These are phyloP conservation scores for Oryzias javanicus DNA, from an alignment of 2,113 vertebrate species.

Conservation along the genomic window DNA sequence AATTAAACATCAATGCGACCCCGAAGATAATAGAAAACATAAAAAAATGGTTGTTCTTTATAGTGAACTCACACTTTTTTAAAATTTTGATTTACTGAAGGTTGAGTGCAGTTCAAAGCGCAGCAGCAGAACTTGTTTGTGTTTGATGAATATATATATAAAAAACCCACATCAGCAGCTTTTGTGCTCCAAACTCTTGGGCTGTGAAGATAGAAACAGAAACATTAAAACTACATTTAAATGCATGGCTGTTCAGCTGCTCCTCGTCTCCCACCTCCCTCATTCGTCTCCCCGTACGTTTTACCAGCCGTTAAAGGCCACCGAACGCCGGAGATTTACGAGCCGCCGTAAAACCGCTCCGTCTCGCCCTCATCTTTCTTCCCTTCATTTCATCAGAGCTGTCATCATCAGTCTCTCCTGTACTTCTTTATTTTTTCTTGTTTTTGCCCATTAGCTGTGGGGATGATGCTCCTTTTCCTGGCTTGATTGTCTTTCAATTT, in stretches of 20 bases:
- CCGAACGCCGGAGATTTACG: constrained; percentile 37
- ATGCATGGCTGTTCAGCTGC: not conserved
- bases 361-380: constrained; percentile 6
- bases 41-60: not conserved
- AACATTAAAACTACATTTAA: not conserved
- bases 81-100: not conserved
- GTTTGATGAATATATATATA: not conserved
- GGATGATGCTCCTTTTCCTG: not conserved
- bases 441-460: not conserved
- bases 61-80: no score
- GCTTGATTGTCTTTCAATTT: not conserved
- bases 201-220: not conserved
- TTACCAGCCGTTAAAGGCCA: constrained; percentile 9
- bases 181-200: not conserved
- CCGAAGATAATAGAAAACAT: not conserved
- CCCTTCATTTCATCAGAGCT: constrained; percentile 1
- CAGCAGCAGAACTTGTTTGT: not conserved
- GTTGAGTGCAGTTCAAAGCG: not conserved
- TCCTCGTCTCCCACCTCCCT: not conserved
- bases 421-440: not conserved
- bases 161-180: not conserved
- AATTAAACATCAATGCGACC: not conserved
- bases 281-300: constrained; percentile 30
- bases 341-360: constrained; percentile 19
- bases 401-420: not conserved